Evolutionary conservation across 2,113 vertebrate genomes (phyloP).

Genomic region (Zosterops lateralis): DNA sequence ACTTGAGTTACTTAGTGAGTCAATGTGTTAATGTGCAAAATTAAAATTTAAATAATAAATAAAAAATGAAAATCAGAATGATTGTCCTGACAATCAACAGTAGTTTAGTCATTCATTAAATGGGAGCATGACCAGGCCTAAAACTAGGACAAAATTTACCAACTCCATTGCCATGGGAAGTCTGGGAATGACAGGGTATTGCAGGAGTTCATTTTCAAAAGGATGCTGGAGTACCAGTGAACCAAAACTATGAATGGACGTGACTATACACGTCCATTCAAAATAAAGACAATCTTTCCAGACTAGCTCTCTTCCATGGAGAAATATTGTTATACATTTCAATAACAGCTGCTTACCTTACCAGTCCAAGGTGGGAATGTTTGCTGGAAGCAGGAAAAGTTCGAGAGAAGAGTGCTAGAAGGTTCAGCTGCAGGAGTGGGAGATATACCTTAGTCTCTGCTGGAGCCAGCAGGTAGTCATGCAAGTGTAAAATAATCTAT

Average conservation of each 20-base stretch:
- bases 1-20: not conserved
- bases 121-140: not conserved
- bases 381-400: not conserved
- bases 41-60: not conserved
- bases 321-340: not conserved
- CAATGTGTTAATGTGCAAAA: not conserved
- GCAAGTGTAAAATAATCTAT: not conserved
- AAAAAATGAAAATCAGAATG: not conserved
- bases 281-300: not conserved
- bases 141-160: not conserved
- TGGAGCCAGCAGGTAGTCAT: not conserved
- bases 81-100: not conserved
- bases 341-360: not conserved
- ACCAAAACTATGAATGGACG: not conserved
- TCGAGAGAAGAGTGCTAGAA: not conserved
- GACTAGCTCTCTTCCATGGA: not conserved
- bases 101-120: not conserved
- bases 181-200: not conserved
- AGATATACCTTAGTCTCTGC: not conserved
- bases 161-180: not conserved
- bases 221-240: not conserved
- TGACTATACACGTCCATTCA: not conserved
- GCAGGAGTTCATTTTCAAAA: not conserved
- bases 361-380: not conserved
- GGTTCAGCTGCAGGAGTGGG: not conserved